phyloP scores from a whole-genome alignment of 2,888 invertebrate species.

The Siphonodentalium dalli region DNA sequence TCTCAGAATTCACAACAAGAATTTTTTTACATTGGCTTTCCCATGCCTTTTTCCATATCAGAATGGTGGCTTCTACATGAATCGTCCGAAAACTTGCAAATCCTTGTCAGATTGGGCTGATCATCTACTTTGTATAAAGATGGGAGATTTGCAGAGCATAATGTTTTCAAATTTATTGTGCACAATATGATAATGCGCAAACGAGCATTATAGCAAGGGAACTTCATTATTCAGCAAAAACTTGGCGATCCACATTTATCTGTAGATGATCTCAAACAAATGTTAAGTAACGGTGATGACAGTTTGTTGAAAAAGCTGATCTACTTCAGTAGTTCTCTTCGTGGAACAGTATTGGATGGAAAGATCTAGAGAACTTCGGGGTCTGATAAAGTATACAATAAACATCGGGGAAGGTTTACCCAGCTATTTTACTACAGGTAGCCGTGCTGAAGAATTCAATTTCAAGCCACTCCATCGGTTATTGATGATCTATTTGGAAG shows the following conservation, averaged over 20 bases:
- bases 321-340: too few relatives aligned
- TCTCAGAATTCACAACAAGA: constrained; percentile 37
- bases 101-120: constrained; percentile 19
- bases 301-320: constrained; percentile 23
- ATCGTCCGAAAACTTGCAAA: constrained; percentile 3
- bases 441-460: constrained; percentile 37
- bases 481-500: constrained; percentile 23
- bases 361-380: too few relatives aligned
- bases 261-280: constrained; percentile 24
- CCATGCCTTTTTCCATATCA: constrained; percentile 32
- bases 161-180: constrained; percentile 32
- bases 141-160: constrained; percentile 26
- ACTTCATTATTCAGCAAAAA: constrained; percentile 32
- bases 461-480: constrained; percentile 32
- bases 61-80: constrained; percentile 28
- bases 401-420: too few relatives aligned
- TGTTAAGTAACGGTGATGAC: constrained; percentile 22
- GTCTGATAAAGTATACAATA: too few relatives aligned
- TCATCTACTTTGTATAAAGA: constrained; percentile 20
- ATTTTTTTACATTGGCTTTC: constrained; percentile 32
- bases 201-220: constrained; percentile 26
- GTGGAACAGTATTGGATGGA: too few relatives aligned
- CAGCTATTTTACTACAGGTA: constrained; percentile 35
- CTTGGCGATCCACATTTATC: constrained; percentile 31
- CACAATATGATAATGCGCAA: constrained; percentile 35